A percentile compares a stretch with the other conserved stretches of the same genome.
phyloP scores from a whole-genome alignment of 1,140 invertebrate genomes.

The Onthophagus taurus region DNA sequence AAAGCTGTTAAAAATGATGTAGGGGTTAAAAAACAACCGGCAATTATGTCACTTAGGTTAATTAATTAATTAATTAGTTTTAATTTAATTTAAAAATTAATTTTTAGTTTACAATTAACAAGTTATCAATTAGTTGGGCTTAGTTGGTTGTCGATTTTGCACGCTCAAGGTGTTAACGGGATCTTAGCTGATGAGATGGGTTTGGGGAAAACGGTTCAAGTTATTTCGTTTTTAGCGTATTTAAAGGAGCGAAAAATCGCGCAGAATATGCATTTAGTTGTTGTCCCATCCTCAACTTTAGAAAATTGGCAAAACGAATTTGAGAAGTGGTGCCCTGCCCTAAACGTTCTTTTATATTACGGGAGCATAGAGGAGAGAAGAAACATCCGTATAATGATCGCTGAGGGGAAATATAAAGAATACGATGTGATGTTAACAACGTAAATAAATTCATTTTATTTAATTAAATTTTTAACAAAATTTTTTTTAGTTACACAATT shows the following conservation, averaged over 20 bases:
- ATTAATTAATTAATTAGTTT: constrained; percentile 13
- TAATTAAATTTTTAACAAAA: background rate
- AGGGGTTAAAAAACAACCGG: constrained; percentile 57
- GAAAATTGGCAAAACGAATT: constrained; percentile 88
- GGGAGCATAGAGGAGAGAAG: constrained; percentile 77
- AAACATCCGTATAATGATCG: constrained; percentile 62
- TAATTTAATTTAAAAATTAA: background rate
- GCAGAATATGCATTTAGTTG: constrained; percentile 71
- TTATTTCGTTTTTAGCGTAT: constrained; percentile 82
- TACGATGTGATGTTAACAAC: constrained; percentile 84
- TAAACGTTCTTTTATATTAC: constrained; percentile 79
- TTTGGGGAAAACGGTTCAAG: constrained; percentile 83
- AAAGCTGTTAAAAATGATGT: constrained; percentile 59
- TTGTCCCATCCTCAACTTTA: constrained; percentile 85
- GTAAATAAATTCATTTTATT: constrained; percentile 37
- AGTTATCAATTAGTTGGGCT: constrained; percentile 89
- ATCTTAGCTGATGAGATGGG: constrained; percentile 92
- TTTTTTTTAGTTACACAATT: constrained; percentile 57
- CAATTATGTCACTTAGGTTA: constrained; percentile 45
- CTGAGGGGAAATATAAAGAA: constrained; percentile 62
- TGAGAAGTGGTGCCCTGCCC: constrained; percentile 69
- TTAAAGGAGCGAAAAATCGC: constrained; percentile 65
- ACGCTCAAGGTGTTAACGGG: constrained; percentile 83
- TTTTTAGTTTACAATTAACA: constrained; percentile 57
- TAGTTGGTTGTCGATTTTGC: constrained; percentile 88